phyloP scores from a whole-genome alignment of 2,797 vertebrate species.

The Gephyroberyx darwinii region DNA sequence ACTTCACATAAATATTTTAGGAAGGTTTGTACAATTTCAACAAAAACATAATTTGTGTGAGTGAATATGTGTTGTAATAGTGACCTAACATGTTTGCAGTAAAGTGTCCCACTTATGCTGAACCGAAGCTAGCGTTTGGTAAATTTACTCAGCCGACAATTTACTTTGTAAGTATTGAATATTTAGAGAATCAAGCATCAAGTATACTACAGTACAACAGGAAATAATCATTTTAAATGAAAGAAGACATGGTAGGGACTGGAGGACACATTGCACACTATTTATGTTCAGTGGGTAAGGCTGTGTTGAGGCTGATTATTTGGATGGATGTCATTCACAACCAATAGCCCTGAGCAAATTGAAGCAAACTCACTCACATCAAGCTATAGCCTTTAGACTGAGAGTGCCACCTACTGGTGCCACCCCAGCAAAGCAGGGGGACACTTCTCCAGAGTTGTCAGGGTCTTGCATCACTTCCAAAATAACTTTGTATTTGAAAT shows the following conservation, averaged over 20 bases:
- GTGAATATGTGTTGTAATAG: too few relatives aligned
- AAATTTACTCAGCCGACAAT: not conserved
- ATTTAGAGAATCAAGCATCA: not conserved
- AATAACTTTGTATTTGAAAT: not conserved
- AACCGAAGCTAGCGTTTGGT: too few relatives aligned
- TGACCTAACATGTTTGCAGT: too few relatives aligned
- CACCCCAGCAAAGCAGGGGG: conserved; percentile 17
- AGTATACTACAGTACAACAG: not conserved
- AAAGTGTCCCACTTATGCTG: too few relatives aligned
- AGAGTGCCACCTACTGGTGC: conserved; percentile 78
- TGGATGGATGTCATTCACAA: not conserved
- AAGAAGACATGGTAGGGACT: too few relatives aligned
- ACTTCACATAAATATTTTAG: too few relatives aligned
- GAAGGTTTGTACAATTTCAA: too few relatives aligned
- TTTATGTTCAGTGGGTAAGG: not conserved
- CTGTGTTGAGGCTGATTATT: not conserved
- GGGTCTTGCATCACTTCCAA: not conserved
- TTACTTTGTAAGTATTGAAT: too few relatives aligned
- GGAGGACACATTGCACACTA: too few relatives aligned
- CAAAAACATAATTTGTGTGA: too few relatives aligned
- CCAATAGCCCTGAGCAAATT: not conserved
- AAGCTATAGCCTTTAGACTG: conserved; percentile 33
- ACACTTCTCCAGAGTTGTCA: not conserved
- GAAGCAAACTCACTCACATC: not conserved
- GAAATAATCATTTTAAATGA: too few relatives aligned